Evolutionary conservation across 2,888 invertebrate genomes (phyloP).

Genomic region (Pachliopta kotzebuea): DNA sequence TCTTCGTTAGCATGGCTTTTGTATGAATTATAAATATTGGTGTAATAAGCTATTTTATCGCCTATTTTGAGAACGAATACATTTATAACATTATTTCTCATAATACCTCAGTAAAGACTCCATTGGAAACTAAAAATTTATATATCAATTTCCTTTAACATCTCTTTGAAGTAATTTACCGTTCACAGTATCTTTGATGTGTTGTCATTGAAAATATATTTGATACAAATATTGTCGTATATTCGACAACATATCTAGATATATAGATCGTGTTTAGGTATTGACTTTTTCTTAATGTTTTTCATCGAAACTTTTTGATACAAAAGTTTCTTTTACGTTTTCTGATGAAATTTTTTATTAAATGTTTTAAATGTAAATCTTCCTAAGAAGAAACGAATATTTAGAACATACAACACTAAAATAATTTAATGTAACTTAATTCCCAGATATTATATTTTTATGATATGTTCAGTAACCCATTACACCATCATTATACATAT

Average conservation of each 20-base stretch:
- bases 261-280: not conserved
- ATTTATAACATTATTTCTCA: too few relatives aligned
- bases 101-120: not conserved
- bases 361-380: too few relatives aligned
- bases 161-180: not conserved
- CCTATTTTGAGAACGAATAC: too few relatives aligned
- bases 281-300: not conserved
- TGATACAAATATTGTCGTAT: not conserved
- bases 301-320: not conserved
- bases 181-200: not conserved
- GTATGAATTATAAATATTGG: too few relatives aligned
- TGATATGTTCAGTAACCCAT: too few relatives aligned
- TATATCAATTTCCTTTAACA: not conserved
- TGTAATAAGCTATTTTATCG: too few relatives aligned
- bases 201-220: not conserved
- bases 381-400: too few relatives aligned
- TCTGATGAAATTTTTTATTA: too few relatives aligned
- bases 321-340: too few relatives aligned
- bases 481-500: too few relatives aligned
- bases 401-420: too few relatives aligned
- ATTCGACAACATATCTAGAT: not conserved
- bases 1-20: too few relatives aligned
- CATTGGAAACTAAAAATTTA: not conserved
- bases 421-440: not conserved
- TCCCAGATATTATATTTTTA: not conserved